Percentiles rank a stretch among this genome's conserved stretches.
phyloP scores from a whole-genome alignment of 2,797 vertebrate genomes.

The Eulemur coronatus region DNA sequence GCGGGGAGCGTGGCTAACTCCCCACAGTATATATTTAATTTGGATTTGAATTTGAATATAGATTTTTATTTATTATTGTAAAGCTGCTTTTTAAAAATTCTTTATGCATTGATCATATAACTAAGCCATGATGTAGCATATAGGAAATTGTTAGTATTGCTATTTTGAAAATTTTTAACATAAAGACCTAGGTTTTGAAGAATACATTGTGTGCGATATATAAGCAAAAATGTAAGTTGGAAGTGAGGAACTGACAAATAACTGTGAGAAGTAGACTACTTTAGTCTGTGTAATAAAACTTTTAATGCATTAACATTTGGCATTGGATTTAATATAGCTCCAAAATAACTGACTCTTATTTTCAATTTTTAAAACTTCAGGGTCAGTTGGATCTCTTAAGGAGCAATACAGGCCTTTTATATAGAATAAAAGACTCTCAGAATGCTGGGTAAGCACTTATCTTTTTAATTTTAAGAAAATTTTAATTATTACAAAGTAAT shows the following conservation, averaged over 20 bases:
- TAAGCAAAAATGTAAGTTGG: conserved; percentile 8
- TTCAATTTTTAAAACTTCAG: conserved; percentile 82
- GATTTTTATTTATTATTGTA: conserved; percentile 42
- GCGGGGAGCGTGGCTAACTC: no score
- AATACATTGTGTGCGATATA: neutral
- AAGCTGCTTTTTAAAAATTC: conserved; percentile 32
- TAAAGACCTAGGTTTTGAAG: conserved; percentile 19
- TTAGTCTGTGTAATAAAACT: conserved; percentile 2
- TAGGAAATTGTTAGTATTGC: conserved; percentile 26
- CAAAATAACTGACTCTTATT: conserved; percentile 49
- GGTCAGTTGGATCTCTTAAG: conserved; percentile 95
- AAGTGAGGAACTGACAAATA: neutral
- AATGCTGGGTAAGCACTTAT: conserved; percentile 87
- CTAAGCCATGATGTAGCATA: neutral
- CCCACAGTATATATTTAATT: neutral
- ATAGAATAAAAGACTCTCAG: conserved; percentile 94
- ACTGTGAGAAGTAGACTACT: neutral
- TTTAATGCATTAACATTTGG: conserved; percentile 39
- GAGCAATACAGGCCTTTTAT: conserved; percentile 94
- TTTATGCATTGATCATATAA: neutral
- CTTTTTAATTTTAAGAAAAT: conserved; percentile 59
- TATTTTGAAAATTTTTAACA: conserved; percentile 38
- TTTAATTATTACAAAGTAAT: conserved; percentile 12
- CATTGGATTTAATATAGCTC: neutral
- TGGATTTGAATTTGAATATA: conserved; percentile 36